A percentile compares a stretch with the other conserved stretches of the same genome.
Evolutionary conservation across 1,140 invertebrate genomes (phyloP).

Genomic region (Tyrophagus putrescentiae): DNA sequence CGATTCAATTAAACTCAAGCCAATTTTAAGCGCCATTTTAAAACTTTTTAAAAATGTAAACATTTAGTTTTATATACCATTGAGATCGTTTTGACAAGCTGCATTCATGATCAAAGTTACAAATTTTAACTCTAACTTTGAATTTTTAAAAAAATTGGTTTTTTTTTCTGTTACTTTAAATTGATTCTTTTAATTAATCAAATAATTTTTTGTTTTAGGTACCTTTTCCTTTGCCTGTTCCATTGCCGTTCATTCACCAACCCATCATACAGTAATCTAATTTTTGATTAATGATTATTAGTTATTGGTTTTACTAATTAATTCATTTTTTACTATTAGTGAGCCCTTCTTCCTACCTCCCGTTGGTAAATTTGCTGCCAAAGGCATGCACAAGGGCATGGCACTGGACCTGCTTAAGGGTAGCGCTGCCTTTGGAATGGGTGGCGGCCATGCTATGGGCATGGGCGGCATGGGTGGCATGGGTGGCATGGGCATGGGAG

Average conservation of each 20-base stretch:
- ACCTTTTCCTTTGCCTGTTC: constrained; percentile 10
- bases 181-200: too few species aligned
- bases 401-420: neutral
- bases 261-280: too few species aligned
- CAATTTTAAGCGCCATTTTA: too few species aligned
- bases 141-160: too few species aligned
- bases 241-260: neutral
- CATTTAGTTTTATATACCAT: too few species aligned
- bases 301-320: too few species aligned
- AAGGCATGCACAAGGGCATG: neutral
- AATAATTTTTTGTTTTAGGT: neutral
- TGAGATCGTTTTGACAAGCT: neutral
- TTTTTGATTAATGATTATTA: too few species aligned
- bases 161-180: too few species aligned
- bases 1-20: too few species aligned
- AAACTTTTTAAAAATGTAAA: neutral
- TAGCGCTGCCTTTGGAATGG: neutral
- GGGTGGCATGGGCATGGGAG: neutral
- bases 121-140: too few species aligned
- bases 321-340: too few species aligned
- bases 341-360: neutral
- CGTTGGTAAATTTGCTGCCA: constrained; percentile 1
- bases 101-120: too few species aligned
- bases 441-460: neutral
- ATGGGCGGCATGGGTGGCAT: neutral